These are phyloP conservation scores for Actias luna DNA, from an alignment of 2,888 invertebrate genomes.

Conservation along the genomic window DNA sequence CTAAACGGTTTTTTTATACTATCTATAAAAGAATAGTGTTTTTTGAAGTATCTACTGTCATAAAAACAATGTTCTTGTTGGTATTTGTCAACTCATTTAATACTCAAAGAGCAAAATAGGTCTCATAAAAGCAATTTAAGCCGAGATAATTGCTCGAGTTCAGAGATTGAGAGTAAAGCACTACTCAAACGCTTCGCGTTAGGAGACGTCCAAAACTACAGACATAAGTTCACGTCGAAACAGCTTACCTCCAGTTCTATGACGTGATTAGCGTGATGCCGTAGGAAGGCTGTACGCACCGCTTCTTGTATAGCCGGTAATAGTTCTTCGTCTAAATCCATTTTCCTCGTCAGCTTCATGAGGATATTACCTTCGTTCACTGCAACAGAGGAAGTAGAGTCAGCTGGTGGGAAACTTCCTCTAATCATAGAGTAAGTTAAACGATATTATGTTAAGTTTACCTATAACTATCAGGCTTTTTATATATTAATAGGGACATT, in stretches of 20 bases:
- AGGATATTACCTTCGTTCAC: conserved; percentile 51
- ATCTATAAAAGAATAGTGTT: no score
- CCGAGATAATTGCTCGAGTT: no score
- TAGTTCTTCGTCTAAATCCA: conserved; percentile 34
- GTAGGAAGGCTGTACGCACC: conserved; percentile 43
- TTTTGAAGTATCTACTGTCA: no score
- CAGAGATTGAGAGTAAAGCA: no score
- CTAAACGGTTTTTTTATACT: no score
- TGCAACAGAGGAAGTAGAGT: conserved; percentile 22
- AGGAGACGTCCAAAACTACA: neutral
- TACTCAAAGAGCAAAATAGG: no score
- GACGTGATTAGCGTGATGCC: conserved; percentile 34
- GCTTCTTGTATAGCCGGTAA: conserved; percentile 41
- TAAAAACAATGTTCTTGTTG: no score
- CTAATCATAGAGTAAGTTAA: neutral
- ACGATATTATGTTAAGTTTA: neutral
- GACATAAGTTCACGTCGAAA: neutral
- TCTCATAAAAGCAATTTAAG: no score
- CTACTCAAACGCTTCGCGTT: no score
- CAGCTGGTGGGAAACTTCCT: neutral
- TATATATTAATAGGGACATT: no score
- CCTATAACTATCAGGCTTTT: no score
- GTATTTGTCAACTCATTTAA: no score
- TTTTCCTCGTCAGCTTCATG: conserved; percentile 40
- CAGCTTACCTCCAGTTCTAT: conserved; percentile 36